Conservation (phyloP, 2,888 invertebrate species). For the Noctua comes region DNA sequence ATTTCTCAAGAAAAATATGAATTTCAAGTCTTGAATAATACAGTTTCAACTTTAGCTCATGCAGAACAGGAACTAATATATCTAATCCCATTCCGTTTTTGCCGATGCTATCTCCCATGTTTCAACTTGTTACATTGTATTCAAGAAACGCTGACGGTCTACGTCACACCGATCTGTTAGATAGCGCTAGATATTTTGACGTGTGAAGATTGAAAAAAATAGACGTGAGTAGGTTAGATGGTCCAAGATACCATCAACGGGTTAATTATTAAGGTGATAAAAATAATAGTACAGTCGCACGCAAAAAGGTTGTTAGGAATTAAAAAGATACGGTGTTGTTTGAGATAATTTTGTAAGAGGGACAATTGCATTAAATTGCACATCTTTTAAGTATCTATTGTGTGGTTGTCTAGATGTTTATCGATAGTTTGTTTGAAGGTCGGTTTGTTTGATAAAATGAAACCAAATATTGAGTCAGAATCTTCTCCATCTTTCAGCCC, state of each 20-base stretch:
- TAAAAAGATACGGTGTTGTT: constrained; percentile 54
- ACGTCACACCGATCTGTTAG: constrained; percentile 78
- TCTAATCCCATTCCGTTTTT: constrained; percentile 57
- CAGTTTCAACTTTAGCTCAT: constrained; percentile 34
- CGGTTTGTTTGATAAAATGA: not conserved
- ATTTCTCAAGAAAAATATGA: constrained; percentile 17
- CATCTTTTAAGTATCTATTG: constrained; percentile 6
- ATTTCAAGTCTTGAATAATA: constrained; percentile 17
- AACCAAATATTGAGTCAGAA: not conserved
- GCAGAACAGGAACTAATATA: constrained; percentile 45
- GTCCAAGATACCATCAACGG: constrained; percentile 66
- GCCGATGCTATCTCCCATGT: constrained; percentile 55
- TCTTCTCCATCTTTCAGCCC: not conserved
- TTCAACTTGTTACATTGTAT: constrained; percentile 65
- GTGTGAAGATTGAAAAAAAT: constrained; percentile 78
- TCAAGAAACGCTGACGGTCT: constrained; percentile 68
- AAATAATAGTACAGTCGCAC: constrained; percentile 42
- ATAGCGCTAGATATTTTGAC: constrained; percentile 83
- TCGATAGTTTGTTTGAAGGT: constrained; percentile 13
- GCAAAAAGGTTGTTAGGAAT: constrained; percentile 55
- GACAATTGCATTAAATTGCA: constrained; percentile 30
- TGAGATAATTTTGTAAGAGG: constrained; percentile 50
- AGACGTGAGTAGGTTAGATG: constrained; percentile 74
- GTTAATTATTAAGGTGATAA: constrained; percentile 60
- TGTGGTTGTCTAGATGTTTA: constrained; percentile 14